Evolutionary conservation across 2,888 invertebrate genomes (phyloP).

Genomic region (Cenopis cana): DNA sequence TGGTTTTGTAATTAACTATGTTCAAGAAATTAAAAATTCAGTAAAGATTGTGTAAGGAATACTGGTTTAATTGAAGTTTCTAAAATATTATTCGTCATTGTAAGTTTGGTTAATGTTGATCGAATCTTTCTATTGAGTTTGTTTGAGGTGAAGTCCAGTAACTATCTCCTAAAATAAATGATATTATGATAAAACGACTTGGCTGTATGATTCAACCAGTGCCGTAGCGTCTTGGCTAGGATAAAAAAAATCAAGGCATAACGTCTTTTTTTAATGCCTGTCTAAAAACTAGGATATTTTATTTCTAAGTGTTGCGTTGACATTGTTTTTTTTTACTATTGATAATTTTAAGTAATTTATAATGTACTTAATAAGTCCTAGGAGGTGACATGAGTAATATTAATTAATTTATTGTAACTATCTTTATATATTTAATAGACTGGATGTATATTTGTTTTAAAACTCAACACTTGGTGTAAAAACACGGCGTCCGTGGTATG

Average conservation of each 20-base stretch:
- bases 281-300: slow-evolving; percentile 1
- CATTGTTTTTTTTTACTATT: slow-evolving; percentile 46
- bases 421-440: neutral
- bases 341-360: slow-evolving; percentile 46
- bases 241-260: slow-evolving; percentile 38
- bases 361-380: slow-evolving; percentile 55
- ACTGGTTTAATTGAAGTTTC: no score
- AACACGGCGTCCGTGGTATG: neutral
- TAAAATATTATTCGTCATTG: no score
- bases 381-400: slow-evolving; percentile 64
- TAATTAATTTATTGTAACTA: neutral
- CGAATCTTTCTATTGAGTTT: slow-evolving; percentile 22
- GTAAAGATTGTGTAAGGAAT: no score
- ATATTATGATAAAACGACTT: slow-evolving; percentile 44
- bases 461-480: neutral
- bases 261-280: slow-evolving; percentile 18
- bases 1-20: no score
- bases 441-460: neutral
- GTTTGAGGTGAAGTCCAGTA: slow-evolving; percentile 29
- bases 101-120: neutral
- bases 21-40: no score
- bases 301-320: slow-evolving; percentile 19
- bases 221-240: slow-evolving; percentile 57
- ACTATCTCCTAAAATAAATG: slow-evolving; percentile 13
- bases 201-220: slow-evolving; percentile 49